phyloP scores from a whole-genome alignment of 1,140 invertebrate species.

The Listronotus oregonensis region DNA sequence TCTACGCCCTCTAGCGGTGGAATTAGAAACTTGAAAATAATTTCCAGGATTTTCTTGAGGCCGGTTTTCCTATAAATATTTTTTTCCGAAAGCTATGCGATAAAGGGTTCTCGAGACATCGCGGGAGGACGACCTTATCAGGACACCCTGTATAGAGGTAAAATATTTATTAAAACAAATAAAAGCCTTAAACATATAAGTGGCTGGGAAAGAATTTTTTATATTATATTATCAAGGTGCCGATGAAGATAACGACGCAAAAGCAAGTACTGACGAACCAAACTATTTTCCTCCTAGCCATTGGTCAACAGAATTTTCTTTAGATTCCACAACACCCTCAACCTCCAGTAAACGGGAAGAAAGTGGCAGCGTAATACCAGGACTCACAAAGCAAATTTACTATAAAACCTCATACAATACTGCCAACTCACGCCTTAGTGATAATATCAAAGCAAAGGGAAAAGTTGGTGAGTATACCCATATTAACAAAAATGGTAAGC shows the following conservation, averaged over 20 bases:
- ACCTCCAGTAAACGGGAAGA: conserved; percentile 13
- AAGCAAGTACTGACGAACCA: conserved; percentile 3
- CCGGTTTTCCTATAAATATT: no score
- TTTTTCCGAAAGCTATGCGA: no score
- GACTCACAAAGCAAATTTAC: conserved; percentile 18
- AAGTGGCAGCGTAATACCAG: neutral
- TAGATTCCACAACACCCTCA: neutral
- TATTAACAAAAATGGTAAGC: neutral
- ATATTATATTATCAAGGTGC: no score
- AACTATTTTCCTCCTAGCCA: conserved; percentile 49
- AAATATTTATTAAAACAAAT: no score
- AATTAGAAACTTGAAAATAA: no score
- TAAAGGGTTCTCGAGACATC: no score
- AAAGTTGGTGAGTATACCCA: neutral
- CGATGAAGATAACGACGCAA: neutral
- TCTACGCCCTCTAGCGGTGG: no score
- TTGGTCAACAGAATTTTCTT: conserved; percentile 45
- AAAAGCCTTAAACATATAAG: no score
- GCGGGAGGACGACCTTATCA: no score
- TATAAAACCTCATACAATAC: conserved; percentile 22
- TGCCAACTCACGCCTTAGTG: neutral
- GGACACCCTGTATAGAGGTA: no score
- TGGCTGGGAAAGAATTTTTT: no score
- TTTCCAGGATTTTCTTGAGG: no score
- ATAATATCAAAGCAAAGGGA: neutral